Percentiles rank a stretch among this genome's conserved stretches.
Conservation (phyloP, 2,888 invertebrate species). For the Diarsia brunnea region DNA sequence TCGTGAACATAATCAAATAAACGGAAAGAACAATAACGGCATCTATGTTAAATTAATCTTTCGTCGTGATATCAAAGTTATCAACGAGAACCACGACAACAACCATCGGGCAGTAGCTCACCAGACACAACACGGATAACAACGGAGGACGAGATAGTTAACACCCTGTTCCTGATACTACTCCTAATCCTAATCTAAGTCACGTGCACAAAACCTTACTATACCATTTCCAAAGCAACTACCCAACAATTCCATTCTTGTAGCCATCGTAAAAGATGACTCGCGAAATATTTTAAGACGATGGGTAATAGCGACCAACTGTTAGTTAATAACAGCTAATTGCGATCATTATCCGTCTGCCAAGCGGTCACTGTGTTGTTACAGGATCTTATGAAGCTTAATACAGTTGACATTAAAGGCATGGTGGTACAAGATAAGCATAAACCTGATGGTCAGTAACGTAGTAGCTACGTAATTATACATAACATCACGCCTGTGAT, state of each 20-base stretch:
- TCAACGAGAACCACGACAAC: neutral
- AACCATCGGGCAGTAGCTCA: neutral
- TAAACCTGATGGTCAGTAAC: neutral
- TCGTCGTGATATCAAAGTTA: neutral
- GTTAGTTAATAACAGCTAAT: slow-evolving; percentile 37
- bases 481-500: no score
- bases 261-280: slow-evolving; percentile 6
- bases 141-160: neutral
- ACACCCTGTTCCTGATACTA: neutral
- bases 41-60: neutral
- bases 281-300: neutral
- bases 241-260: neutral
- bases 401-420: slow-evolving; percentile 9
- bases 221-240: slow-evolving; percentile 13
- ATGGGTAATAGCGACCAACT: slow-evolving; percentile 34
- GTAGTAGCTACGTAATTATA: neutral
- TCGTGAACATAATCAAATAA: neutral
- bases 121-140: neutral
- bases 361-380: slow-evolving; percentile 1
- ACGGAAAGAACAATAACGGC: neutral
- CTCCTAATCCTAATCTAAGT: neutral
- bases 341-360: slow-evolving; percentile 5
- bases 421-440: neutral
- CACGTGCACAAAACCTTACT: neutral
- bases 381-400: neutral